A percentile compares a stretch with the other conserved stretches of the same genome.
phyloP scores from a whole-genome alignment of 2,113 vertebrate species.

The Crotalus horridus region DNA sequence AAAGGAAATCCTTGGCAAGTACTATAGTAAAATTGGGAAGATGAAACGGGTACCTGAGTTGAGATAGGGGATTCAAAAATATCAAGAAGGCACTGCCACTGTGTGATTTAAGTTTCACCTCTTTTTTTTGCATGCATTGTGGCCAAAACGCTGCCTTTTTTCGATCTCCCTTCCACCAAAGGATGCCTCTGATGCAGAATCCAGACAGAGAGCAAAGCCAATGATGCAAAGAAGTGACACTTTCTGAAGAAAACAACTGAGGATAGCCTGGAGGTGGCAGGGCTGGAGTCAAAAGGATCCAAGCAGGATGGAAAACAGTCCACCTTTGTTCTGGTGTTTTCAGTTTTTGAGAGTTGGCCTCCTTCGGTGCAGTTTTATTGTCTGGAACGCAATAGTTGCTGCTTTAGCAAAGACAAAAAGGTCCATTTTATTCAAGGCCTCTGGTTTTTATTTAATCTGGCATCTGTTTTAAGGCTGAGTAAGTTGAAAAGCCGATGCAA shows the following conservation, averaged over 20 bases:
- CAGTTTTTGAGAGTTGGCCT: neutral
- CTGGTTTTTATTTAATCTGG: neutral
- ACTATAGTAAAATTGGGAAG: neutral
- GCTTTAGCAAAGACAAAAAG: neutral
- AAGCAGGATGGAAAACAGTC: neutral
- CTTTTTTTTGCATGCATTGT: neutral
- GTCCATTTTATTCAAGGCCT: neutral
- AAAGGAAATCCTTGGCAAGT: neutral
- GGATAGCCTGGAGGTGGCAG: too few relatives aligned
- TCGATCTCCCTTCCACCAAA: neutral
- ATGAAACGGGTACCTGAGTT: neutral
- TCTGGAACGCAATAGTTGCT: neutral
- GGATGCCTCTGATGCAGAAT: neutral
- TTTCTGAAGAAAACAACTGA: neutral
- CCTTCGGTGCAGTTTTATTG: neutral
- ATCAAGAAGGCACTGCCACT: neutral
- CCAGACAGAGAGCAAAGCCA: neutral
- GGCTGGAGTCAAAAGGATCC: neutral
- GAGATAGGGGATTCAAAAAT: neutral
- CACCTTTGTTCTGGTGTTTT: neutral
- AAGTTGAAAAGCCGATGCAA: neutral
- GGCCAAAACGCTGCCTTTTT: neutral
- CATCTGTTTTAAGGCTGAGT: neutral
- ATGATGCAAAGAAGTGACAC: too few relatives aligned
- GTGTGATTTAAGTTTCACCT: neutral